Conservation (phyloP, 2,888 invertebrate genomes). For the Drosophila nr. perissopoda region DNA sequence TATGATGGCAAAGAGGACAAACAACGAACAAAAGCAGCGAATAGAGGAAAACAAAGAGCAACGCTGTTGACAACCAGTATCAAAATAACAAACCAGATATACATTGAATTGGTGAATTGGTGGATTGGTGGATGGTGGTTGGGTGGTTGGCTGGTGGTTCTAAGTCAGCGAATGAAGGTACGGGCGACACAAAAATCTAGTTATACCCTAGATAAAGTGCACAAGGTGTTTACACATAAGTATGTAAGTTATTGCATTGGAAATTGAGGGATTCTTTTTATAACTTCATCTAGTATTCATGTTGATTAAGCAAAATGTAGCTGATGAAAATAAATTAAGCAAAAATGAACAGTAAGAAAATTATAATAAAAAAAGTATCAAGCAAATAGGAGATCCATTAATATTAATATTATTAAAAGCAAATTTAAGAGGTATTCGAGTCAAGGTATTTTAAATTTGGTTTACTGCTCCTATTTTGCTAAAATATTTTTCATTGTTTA, state of each 20-base stretch:
- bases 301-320: neutral
- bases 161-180: slow-evolving; percentile 4
- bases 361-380: neutral
- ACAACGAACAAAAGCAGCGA: slow-evolving; percentile 11
- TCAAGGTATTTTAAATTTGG: neutral
- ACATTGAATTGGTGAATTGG: slow-evolving; percentile 11
- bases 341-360: neutral
- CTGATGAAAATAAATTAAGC: neutral
- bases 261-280: neutral
- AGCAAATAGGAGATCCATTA: neutral
- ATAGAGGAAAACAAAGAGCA: slow-evolving; percentile 40
- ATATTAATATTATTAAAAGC: neutral
- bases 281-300: too few relatives aligned
- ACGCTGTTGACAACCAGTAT: slow-evolving; percentile 73
- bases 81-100: slow-evolving; percentile 61
- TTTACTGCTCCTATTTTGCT: slow-evolving; percentile 24
- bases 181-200: slow-evolving; percentile 30
- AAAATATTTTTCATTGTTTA: slow-evolving; percentile 54
- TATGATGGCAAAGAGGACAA: slow-evolving; percentile 4
- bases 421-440: slow-evolving; percentile 8
- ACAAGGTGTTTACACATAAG: neutral
- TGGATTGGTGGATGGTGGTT: neutral
- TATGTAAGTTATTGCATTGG: neutral
- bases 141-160: slow-evolving; percentile 4
- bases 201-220: slow-evolving; percentile 11